These are phyloP conservation scores for Bombus superbus DNA, from an alignment of 1,140 invertebrate species.

Conservation along the genomic window DNA sequence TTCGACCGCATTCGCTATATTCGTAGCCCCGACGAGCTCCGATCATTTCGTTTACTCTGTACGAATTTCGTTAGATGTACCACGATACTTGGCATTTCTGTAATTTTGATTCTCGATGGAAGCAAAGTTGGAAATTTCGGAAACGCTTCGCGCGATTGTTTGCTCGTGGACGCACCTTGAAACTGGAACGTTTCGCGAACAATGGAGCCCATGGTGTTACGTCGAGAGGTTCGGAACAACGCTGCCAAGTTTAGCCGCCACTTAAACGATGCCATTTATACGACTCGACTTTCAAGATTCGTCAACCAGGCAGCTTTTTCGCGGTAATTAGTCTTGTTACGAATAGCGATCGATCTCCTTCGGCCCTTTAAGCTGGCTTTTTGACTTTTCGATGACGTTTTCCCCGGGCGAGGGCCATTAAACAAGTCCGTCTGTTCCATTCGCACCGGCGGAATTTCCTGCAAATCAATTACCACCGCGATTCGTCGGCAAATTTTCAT, in stretches of 20 bases:
- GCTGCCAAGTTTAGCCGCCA: no score
- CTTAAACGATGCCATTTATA: not conserved
- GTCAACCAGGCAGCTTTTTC: not conserved
- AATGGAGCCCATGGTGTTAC: not conserved
- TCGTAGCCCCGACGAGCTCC: not conserved
- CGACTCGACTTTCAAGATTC: conserved; percentile 10
- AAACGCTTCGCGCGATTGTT: not conserved
- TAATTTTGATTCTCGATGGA: not conserved
- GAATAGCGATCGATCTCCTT: not conserved
- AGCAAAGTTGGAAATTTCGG: not conserved
- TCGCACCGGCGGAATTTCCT: not conserved
- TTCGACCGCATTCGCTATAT: not conserved
- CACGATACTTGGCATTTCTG: not conserved
- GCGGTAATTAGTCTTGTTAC: not conserved
- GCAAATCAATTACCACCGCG: not conserved
- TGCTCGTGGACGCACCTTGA: not conserved
- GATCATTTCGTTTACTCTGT: not conserved
- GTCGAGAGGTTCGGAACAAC: not conserved
- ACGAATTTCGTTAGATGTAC: no score
- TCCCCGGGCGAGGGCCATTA: no score
- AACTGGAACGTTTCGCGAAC: not conserved
- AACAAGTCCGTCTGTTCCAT: no score
- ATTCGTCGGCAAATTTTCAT: not conserved
- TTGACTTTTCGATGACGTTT: not conserved
- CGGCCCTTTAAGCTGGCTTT: not conserved